phyloP scores from a whole-genome alignment of 1,140 invertebrate species.

The Potamilus streckersoni region DNA sequence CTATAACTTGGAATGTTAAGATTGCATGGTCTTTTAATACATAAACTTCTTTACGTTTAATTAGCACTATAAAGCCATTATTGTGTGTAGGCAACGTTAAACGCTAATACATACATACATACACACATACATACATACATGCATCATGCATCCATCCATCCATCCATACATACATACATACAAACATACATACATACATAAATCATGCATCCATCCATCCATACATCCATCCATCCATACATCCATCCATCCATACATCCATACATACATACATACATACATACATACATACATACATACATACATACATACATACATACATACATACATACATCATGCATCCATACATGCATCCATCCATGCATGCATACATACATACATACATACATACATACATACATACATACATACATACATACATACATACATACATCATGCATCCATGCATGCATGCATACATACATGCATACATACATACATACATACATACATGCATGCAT shows the following conservation, averaged over 20 bases:
- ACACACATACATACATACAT: slow-evolving; percentile 10
- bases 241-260: too few relatives aligned
- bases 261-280: background rate
- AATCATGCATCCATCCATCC: background rate
- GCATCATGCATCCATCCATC: too few relatives aligned
- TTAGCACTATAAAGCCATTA: too few relatives aligned
- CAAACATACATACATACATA: slow-evolving; percentile 9
- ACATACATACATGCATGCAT: slow-evolving; percentile 10
- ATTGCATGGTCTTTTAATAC: background rate
- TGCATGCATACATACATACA: background rate
- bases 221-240: slow-evolving; percentile 5
- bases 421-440: slow-evolving; percentile 13
- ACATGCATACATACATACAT: slow-evolving; percentile 1
- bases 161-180: background rate
- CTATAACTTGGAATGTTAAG: background rate
- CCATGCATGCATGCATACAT: too few relatives aligned
- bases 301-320: background rate
- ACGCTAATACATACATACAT: too few relatives aligned
- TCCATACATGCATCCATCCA: too few relatives aligned
- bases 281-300: slow-evolving; percentile 9
- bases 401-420: too few relatives aligned
- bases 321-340: slow-evolving; percentile 21
- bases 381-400: slow-evolving; percentile 12
- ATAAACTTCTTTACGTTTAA: background rate
- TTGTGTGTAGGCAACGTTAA: too few relatives aligned